Conservation (phyloP, 64 coral and sea anemone genomes). For the Montipora efflorescens region DNA sequence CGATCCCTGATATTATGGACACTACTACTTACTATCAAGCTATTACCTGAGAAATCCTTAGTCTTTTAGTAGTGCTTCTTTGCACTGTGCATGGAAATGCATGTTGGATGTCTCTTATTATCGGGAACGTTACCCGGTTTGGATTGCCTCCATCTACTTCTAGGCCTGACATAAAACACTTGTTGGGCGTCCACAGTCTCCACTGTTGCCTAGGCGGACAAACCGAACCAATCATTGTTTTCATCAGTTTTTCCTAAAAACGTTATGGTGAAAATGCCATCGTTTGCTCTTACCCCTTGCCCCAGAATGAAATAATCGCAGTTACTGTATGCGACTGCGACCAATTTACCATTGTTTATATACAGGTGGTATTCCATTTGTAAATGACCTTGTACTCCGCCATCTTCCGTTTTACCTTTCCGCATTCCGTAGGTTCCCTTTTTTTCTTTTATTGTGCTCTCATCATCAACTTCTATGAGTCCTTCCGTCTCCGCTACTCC, state of each 20-base stretch:
- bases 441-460: background rate
- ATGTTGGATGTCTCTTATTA: no score
- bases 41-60: no score
- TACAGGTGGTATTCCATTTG: background rate
- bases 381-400: background rate
- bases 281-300: background rate
- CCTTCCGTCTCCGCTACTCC: background rate
- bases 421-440: background rate
- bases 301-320: background rate
- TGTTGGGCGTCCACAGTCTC: no score
- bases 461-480: background rate
- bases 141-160: no score
- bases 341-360: background rate
- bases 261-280: background rate
- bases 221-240: background rate
- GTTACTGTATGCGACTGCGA: background rate
- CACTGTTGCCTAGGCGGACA: no score
- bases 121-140: no score
- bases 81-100: no score
- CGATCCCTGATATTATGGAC: no score
- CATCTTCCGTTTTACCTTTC: background rate
- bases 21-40: no score
- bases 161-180: no score
- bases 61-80: no score
- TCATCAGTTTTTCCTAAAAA: background rate